phyloP scores from a whole-genome alignment of 2,888 invertebrate genomes.

The Apotomis capreana region DNA sequence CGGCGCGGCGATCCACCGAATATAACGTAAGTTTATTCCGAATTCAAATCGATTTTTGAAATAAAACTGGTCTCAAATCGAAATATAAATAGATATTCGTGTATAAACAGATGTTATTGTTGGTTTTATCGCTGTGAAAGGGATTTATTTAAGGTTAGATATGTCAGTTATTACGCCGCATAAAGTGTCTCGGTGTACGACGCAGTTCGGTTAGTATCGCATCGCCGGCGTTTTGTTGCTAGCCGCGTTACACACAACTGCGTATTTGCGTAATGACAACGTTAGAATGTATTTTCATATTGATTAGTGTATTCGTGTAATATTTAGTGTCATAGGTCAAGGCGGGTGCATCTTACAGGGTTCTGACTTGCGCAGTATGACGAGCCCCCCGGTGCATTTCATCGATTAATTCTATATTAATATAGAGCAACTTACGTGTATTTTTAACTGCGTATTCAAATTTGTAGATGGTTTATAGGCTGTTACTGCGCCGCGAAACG shows the following conservation, averaged over 20 bases:
- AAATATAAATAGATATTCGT: conserved; percentile 45
- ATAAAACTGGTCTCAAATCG: conserved; percentile 53
- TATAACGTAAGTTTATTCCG: conserved; percentile 64
- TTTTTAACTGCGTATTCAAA: too few relatives aligned
- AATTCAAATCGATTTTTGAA: conserved; percentile 55
- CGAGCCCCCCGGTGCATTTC: conserved; percentile 22
- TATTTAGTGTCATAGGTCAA: conserved; percentile 23
- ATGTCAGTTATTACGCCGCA: conserved; percentile 75
- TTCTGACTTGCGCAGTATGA: conserved; percentile 29
- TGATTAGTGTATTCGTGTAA: conserved; percentile 1
- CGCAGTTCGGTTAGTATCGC: conserved; percentile 70
- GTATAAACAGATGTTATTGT: conserved; percentile 42
- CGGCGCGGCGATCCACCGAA: conserved; percentile 51
- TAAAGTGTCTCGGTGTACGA: conserved; percentile 62
- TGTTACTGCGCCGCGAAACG: too few relatives aligned
- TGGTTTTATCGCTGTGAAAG: conserved; percentile 42
- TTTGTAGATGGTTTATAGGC: too few relatives aligned
- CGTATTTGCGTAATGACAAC: conserved; percentile 63
- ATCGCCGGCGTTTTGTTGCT: conserved; percentile 74
- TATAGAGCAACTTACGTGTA: not conserved
- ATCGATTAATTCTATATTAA: conserved; percentile 21
- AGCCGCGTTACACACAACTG: conserved; percentile 69
- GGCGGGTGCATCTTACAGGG: conserved; percentile 22
- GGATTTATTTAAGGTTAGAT: conserved; percentile 65
- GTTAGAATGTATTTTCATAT: conserved; percentile 47